Evolutionary conservation across 2,113 vertebrate genomes (phyloP), one percentile per base, ranked within the genome.

Genomic region (Peromyscus maniculatus): DNA sequence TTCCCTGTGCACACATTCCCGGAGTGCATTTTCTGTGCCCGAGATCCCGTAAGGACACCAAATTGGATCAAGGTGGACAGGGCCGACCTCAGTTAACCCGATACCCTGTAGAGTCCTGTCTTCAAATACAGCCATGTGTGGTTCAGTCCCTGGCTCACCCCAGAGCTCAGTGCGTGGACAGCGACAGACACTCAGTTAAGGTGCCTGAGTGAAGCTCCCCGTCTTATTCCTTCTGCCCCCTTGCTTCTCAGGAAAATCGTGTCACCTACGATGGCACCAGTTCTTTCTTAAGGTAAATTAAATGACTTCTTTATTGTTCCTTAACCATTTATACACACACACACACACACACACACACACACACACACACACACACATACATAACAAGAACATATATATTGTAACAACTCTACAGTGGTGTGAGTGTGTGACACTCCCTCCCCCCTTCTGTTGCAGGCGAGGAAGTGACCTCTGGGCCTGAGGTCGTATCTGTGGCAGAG

Each of bases 221-320:
- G 3, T 57, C 72, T 95, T 55, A 74, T n/a, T 64, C 43, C 15
- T 78, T 91, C 28, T 69, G 39, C 22, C 13, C 71, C 72, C 36
- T 24, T 77, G 91, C 49, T 86, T 97, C 86, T 89, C 12, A 94
- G 80, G 77, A 87, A 69, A 57, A 87, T 24, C 72, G 2, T 39
- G 16, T 43, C 90, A 55, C 75, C 67, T 67, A 26, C 87, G 55
- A 93, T 78, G 89, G 46, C 39, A 39, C 71, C 22, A 66, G n/a
- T 72, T 93, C 26, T 64, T 19, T 64, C 83, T 9, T 84, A 92
- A 77, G 72, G 43, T 83, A 87, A 46, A 39, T 59, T 82, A 84
- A 43, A 49, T 62, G 21, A 43, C 31, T 49, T 84, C 3, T 87
- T 77, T 89, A 78, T 36, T 97, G 33, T 77, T 95, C n/a, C 28